Evolutionary conservation across 2,888 invertebrate species (phyloP), one percentile per base, ranked within the genome.

Genomic region (Stenoptilia bipunctidactyla): DNA sequence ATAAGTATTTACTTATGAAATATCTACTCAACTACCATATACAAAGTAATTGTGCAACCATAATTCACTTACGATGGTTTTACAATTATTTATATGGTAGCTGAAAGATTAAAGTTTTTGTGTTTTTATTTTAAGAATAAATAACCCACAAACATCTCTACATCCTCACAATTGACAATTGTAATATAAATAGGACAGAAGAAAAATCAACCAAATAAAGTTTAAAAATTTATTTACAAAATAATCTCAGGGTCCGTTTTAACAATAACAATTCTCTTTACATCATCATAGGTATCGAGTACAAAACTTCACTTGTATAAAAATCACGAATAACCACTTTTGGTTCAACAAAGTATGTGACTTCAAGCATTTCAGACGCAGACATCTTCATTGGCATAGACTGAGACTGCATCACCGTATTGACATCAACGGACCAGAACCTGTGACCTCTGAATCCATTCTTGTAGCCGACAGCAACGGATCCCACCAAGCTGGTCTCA

Each of bases 391-490:
- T 46, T 2, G 46, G 46, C 27, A 62, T 15, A 1, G 46, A 49
- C 0, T 46, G 55, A 1, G 47, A 46, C 0, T 35, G n/a, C 45
- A 61, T 41, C 8, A 66, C 44, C 0, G 43, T 38, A 9, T 54
- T 49, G 2, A 69, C 42, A 30, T 55, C 54, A 1, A 59, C 15
- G 1, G 52, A 51, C 61, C 61, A 67, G 55, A 66, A 67, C 38
- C 61, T 55, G 41, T 67, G 68, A 12, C 47, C 58, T 15, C 55
- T 55, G 45, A 47, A 58, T 1, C 33, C 15, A 0, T 48, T 37
- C 0, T 27, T 37, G 39, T 57, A 69, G 41, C 64, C 63, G 1
- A 50, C 48, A 13, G 57, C 61, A 0, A 56, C 48, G 1, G 27
- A 6, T 2, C 70, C 70, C 0, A 40, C 35, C 30, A 69, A 36